Base-by-base conservation (phyloP, 2,113 vertebrate species). In the Trichechus manatus region DNA sequence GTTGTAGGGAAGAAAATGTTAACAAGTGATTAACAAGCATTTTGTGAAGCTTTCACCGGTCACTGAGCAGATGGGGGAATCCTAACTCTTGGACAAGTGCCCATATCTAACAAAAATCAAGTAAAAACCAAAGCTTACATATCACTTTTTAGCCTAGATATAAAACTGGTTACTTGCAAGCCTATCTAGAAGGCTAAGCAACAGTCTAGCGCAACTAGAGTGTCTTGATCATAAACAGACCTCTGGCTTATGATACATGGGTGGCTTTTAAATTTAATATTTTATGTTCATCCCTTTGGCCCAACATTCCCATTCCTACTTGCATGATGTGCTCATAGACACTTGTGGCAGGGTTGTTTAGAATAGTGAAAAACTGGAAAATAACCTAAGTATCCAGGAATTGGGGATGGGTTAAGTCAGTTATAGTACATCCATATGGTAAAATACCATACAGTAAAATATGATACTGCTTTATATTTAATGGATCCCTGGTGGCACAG, bases 71-170 rank as follows among this genome's bases (percentile, higher is more conserved):
- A 25, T 0, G 1, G 50, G 13, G 59, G 22, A 39, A 44, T 27
- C 56, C 53, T 27, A 50, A 3, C 22, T 19, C 31, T 4, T n/a
- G 7, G 44, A 64, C n/a, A 56, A 14, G 42, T n/a, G n/a, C 61
- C 85, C 47, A 25, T 22, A 3, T 29, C 89, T n/a, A 9, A 59
- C 59, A 5, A n/a, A 50, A 42, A n/a, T 11, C 36, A 20, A 47
- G 61, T 10, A 17, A 15, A 44, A 36, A 23, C 44, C 3, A 0
- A 11, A 53, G 39, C 33, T n/a, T 44, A 4, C 27, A 0, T 4
- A 20, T 0, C 47, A 5, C 10, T 53, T 23, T 47, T 27, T 17
- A 61, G 31, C 87, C 36, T 6, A 47, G 31, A 39, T 3, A 2
- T 1, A 15, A 33, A 77, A 33, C 33, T 4, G 44, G 82, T 19